Evolutionary conservation across 2,113 vertebrate species (phyloP).

Genomic region (Scopus umbretta): DNA sequence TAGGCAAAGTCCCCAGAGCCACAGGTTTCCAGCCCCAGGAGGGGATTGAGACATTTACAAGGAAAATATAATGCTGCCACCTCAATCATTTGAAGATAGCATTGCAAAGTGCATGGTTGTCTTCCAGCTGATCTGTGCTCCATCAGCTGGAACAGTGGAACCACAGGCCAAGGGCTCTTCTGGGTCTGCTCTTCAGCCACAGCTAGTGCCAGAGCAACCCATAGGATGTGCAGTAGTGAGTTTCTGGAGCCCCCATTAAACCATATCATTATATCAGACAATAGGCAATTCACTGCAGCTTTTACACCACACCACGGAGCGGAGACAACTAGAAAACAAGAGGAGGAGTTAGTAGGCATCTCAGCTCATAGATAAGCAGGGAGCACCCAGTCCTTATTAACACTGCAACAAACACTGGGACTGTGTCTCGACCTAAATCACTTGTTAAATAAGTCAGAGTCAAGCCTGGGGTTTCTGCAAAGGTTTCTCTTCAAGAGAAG

Average conservation of each 20-base stretch:
- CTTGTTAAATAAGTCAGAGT: background rate
- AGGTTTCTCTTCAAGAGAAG: background rate
- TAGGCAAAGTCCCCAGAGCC: background rate
- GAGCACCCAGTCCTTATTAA: background rate
- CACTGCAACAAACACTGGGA: background rate
- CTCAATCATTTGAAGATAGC: background rate
- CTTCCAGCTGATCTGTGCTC: background rate
- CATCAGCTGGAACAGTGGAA: background rate
- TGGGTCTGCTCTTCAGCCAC: background rate
- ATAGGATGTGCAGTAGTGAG: background rate
- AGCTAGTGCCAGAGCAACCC: background rate
- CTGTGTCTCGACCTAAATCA: background rate
- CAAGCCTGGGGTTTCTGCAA: background rate
- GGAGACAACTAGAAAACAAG: background rate
- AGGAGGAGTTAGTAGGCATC: background rate
- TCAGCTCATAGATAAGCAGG: background rate
- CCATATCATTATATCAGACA: background rate
- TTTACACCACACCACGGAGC: background rate
- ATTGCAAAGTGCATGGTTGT: background rate
- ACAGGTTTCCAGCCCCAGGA: background rate
- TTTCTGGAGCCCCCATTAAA: background rate
- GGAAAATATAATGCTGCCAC: background rate
- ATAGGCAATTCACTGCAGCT: background rate
- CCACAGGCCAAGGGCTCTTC: background rate
- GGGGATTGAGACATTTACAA: background rate